Evolutionary conservation across 2,888 invertebrate species (phyloP), one percentile per base, ranked within the genome.

Genomic region (Masnerella sp.): DNA sequence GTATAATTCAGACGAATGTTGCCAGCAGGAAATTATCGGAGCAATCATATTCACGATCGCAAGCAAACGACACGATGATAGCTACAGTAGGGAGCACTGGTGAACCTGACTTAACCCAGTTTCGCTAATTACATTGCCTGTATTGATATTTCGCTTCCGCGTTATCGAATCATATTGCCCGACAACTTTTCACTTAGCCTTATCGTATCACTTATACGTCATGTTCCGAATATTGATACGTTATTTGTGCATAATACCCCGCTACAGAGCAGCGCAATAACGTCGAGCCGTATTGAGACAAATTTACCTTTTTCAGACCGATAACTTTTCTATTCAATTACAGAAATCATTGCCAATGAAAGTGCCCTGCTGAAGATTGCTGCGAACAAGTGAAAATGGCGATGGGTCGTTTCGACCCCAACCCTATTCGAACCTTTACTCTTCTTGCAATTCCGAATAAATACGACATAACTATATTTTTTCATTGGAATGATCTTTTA

Each of bases 31-130:
- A 74, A 69, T 74, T 69, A 74, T 74, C 65, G 61, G 59, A 74
- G 59, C 64, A 74, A 74, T 61, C 69, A 74, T 74, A 69, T 65
- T 69, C 74, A 54, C 59, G 69, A 74, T 69, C 64, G 65, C 49
- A 74, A 69, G 64, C 68, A 59, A 64, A 74, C 45, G 64, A 69
- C 68, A 68, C 62, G 69, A 68, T 64, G 68, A 64, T 64, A 61
- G 67, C 64, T 71, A 65, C 58, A 72, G 65, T 56, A 38, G 54
- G 52, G 45, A 52, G 32, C 51, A 32, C 43, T 58, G 67, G 67
- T 61, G 67, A 72, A 61, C 67, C 72, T 51, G 62, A 73, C 73
- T 73, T 67, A 73, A 67, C 73, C 73, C 40, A 68, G 61, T 68
- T 68, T 73, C 62, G 56, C 61, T 73, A 73, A 73, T 68, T 73